Conservation (phyloP, 2,888 invertebrate genomes). For the Pecten maximus region DNA sequence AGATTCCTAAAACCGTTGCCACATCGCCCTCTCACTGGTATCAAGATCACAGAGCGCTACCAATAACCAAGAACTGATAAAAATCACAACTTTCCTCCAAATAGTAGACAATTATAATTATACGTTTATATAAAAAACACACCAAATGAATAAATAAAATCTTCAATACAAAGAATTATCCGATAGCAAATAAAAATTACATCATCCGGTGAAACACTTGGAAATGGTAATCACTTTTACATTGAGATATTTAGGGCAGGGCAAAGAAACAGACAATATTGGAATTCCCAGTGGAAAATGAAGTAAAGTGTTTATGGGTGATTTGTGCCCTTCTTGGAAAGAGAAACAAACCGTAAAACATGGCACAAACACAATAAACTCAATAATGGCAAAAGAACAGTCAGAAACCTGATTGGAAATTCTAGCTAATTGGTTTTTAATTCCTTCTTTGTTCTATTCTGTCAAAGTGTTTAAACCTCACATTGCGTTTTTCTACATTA, state of each 20-base stretch:
- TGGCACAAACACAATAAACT: constrained; percentile 23
- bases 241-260: constrained; percentile 14
- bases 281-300: constrained; percentile 30
- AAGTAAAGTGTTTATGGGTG: constrained; percentile 19
- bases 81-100: neutral
- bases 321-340: constrained; percentile 19
- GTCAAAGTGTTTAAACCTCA: constrained; percentile 30
- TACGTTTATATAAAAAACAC: neutral
- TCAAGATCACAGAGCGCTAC: neutral
- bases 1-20: neutral
- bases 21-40: neutral
- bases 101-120: constrained; percentile 20
- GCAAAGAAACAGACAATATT: neutral
- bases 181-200: constrained; percentile 13
- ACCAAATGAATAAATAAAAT: constrained; percentile 31
- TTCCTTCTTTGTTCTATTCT: constrained; percentile 33
- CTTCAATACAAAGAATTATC: constrained; percentile 32
- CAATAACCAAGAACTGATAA: neutral
- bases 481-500: constrained; percentile 20
- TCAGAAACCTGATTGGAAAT: constrained; percentile 32
- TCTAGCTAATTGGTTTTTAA: constrained; percentile 33
- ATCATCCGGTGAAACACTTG: neutral
- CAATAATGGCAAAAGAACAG: constrained; percentile 17
- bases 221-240: constrained; percentile 4
- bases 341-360: constrained; percentile 20